Evolutionary conservation across 2,888 invertebrate genomes (phyloP), one percentile per base, ranked within the genome.

Genomic region (Luperina nickerlii): DNA sequence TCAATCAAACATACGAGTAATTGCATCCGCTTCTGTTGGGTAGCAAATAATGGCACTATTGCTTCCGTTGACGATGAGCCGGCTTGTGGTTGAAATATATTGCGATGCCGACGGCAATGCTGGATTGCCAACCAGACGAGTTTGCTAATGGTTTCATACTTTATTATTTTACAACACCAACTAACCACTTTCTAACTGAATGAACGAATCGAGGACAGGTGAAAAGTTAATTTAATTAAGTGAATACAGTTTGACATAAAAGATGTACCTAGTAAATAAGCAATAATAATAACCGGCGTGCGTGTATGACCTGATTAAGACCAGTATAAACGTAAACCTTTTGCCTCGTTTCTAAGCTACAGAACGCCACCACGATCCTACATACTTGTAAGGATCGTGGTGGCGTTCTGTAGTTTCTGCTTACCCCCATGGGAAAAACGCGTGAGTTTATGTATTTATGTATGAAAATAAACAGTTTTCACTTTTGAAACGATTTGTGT

Each of bases 61-160:
- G 82, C 82, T 86, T 86, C 86, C 82, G 82, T 82, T 69, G 82
- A 42, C 83, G 63, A 68, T 65, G 68, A 51, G 48, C 38, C 45
- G 51, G 76, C 42, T 83, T 82, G 82, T 38, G 57, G 63, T 65
- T 65, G 32, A 86, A 69, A 68, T 82, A 68, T 86, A 82, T 82
- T 82, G 86, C 60, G 62, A 27, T 0, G 48, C 63, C 85, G 9
- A 51, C 8, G 38, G 57, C 38, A n/a, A 48, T 51, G 60, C 69
- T 84, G n/a, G 45, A 2, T 45, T 71, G 3, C 24, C 15, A 24
- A 51, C 24, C 2, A 60, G 24, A 38, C 18, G 13, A 60, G 15
- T 42, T 62, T 20, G 11, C 13, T 60, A 66, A 45, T 54, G n/a
- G 60, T 66, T 71, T 57, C 24, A 54, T 27, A 9, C 57, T 66